Base-by-base conservation (phyloP, 2,888 invertebrate genomes). In the Metopia argyrocephala region DNA sequence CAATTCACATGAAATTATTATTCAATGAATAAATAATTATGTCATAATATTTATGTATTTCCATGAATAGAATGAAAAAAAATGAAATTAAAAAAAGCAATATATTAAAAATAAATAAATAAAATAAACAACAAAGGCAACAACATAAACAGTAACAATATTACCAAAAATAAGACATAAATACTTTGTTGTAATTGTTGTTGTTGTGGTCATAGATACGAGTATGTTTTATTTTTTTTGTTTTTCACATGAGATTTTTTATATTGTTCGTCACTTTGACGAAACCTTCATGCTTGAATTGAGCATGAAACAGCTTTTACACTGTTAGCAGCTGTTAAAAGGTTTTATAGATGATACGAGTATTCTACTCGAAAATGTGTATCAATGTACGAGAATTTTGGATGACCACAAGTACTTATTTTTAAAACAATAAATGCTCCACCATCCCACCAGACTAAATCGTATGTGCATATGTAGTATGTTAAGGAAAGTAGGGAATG, bases 21-120 rank as follows among this genome's bases (percentile, higher is more conserved):
- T 81, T 81, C 81, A 81, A 78, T 81, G 81, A 81, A 81, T 81
- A 81, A 78, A 70, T 81, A 81, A 81, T 81, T 81, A 78, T 81
- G 81, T 70, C 81, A 81, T 75, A 74, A 81, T 81, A 70, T 78
- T 68, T 31, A 18, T 50, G 12, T 68, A 65, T 66, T 79, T 76
- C 80, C 68, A 73, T 64, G 71, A 76, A 81, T 69, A 70, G 74
- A 65, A 23, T 18, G 23, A 25, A 54, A 64, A 69, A 23, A 23
- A 12, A 45, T 31, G 23, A 45, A 12, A 38, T 38, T 20, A 46
- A 62, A 15, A 27, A 25, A 6, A 20, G 18, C 20, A 56, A 9
- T 12, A 27, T 12, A 31, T 31, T 3, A 31, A 12, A 46, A 23
- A 6, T n/a, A 9, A 15, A 25, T 25, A 45, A 57, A 28, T 56